Conservation (phyloP, 2,797 vertebrate genomes). For the Oreochromis mossambicus region DNA sequence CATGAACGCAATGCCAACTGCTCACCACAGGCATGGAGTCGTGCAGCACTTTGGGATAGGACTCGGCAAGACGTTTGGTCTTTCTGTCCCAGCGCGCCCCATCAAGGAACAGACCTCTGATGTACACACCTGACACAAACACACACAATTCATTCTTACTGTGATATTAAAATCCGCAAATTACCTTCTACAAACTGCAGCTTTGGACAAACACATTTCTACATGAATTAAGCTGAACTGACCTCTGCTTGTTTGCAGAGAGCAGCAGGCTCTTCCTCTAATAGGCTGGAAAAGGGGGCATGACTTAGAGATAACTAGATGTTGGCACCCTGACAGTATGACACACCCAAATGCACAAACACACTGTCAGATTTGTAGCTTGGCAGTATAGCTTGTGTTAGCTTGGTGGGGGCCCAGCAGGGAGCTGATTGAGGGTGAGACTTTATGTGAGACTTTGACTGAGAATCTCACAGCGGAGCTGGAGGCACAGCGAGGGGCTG, state of each 20-base stretch:
- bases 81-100: slow-evolving; percentile 87
- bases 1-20: neutral
- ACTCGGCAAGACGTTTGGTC: slow-evolving; percentile 82
- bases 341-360: slow-evolving; percentile 37
- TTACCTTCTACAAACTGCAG: neutral
- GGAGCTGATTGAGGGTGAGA: slow-evolving; percentile 59
- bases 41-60: slow-evolving; percentile 85
- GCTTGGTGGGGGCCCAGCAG: slow-evolving; percentile 58
- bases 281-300: neutral
- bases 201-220: neutral
- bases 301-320: neutral
- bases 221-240: neutral
- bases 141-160: neutral
- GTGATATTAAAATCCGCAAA: neutral
- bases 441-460: slow-evolving; percentile 56
- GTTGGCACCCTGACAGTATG: neutral
- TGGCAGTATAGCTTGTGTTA: slow-evolving; percentile 4
- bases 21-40: slow-evolving; percentile 86
- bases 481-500: slow-evolving; percentile 57
- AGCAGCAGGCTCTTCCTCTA: neutral
- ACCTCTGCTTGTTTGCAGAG: neutral
- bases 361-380: slow-evolving; percentile 18
- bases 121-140: slow-evolving; percentile 79
- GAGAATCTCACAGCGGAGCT: slow-evolving; percentile 46
- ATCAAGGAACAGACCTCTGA: slow-evolving; percentile 84